Base-by-base conservation (phyloP, 2,888 invertebrate genomes). In the Steinernema carpocapsae region DNA sequence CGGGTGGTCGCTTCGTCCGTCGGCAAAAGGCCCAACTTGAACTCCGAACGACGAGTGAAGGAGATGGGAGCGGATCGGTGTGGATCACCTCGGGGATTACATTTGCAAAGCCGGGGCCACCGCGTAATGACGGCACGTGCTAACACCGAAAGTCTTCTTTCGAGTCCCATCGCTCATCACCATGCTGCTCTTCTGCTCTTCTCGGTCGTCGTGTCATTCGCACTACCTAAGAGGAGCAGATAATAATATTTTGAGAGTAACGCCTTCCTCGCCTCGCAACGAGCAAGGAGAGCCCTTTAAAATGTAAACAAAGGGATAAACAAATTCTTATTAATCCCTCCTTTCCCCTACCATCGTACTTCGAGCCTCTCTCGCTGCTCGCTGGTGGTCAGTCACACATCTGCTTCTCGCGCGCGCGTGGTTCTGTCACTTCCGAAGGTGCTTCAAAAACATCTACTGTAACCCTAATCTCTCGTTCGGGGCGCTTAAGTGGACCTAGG, bases 61-160 rank as follows among this genome's bases (percentile, higher is more conserved):
- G 56, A 56, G 56, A 56, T 56, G 26, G 56, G 56, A 56, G 56
- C 7, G 26, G n/a, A 56, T 12, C 22, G 56, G 26, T 56, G 22
- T 24, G 26, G 26, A 56, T 56, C 56, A 56, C 24, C 26, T 56
- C 24, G 22, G 56, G n/a, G n/a, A n/a, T n/a, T n/a, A n/a, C 56
- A 56, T 26, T 56, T 56, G 56, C 56, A 56, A 24, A 56, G 56
- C 56, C 56, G 56, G 10, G n/a, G n/a, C n/a, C n/a, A n/a, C n/a
- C n/a, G n/a, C n/a, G n/a, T 26, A 26, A 56, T 56, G 56, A 56
- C 56, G 56, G 56, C 56, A 56, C 56, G 56, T 56, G 56, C 56
- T 56, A 56, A 56, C 56, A 56, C 56, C 43, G 43, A 43, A 43
- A 43, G 51, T 19, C 6, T 10, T 19, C 51, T 10, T 51, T 19